These are phyloP conservation scores for Aurelia sp. DNA, from an alignment of 30 jellyfish, hydroid and myxozoan species.

Conservation along the genomic window DNA sequence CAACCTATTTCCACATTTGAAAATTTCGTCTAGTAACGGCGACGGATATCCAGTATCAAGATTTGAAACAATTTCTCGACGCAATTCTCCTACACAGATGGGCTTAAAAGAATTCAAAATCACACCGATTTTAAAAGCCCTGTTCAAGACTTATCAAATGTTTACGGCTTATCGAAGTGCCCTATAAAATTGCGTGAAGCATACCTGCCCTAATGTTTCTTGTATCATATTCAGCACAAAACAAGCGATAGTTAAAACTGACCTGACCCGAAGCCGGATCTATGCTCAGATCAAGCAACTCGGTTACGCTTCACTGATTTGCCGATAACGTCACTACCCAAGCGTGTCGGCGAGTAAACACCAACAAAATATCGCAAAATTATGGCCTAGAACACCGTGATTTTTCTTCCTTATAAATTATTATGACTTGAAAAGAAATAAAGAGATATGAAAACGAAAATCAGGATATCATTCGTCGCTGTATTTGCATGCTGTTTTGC, in stretches of 20 bases:
- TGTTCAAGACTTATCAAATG: too few species aligned
- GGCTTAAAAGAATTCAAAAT: too few species aligned
- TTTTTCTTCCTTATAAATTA: neutral
- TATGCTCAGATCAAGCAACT: conserved; percentile 19
- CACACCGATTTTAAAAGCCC: too few species aligned
- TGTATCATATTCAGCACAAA: conserved; percentile 9
- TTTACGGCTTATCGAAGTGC: too few species aligned
- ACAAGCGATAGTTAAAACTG: conserved; percentile 14
- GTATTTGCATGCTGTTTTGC: neutral
- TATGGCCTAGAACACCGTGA: conserved; percentile 4
- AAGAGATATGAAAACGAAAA: neutral
- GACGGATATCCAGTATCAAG: too few species aligned
- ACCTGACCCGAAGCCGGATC: conserved; percentile 64
- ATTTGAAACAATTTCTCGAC: too few species aligned
- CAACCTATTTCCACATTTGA: too few species aligned
- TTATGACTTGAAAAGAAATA: conserved; percentile 7
- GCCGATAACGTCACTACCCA: conserved; percentile 63
- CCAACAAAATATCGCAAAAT: neutral
- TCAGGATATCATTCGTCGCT: neutral
- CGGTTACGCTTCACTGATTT: conserved; percentile 54
- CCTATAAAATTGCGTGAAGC: too few species aligned
- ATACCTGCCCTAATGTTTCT: too few species aligned
- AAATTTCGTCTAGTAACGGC: too few species aligned
- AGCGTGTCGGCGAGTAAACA: conserved; percentile 61
- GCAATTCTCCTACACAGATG: too few species aligned